A percentile compares a stretch with the other conserved stretches of the same genome.
phyloP scores from a whole-genome alignment of 2,888 invertebrate species.

The Melieria omissa region DNA sequence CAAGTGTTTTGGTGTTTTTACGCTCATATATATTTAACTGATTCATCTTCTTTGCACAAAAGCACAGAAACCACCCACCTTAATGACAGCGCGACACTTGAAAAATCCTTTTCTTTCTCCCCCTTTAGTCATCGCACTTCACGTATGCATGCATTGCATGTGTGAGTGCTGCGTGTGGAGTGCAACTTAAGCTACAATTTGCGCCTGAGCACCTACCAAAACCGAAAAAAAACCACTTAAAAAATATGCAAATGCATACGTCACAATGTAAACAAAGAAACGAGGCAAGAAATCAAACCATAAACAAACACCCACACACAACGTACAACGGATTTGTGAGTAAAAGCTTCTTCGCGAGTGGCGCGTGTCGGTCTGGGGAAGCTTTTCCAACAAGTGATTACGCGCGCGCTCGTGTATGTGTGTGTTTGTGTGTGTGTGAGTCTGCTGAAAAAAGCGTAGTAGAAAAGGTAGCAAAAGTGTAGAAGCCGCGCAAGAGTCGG shows the following conservation, averaged over 20 bases:
- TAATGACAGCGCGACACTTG: no score
- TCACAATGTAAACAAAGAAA: constrained; percentile 17
- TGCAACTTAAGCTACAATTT: neutral
- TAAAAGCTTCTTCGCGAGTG: constrained; percentile 35
- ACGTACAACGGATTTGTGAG: constrained; percentile 1
- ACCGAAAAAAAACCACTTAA: neutral
- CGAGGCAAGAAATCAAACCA: constrained; percentile 19
- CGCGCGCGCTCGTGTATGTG: neutral
- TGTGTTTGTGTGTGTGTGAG: neutral
- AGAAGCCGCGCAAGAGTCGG: no score
- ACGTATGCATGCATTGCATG: no score
- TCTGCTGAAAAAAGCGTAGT: no score
- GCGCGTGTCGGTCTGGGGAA: neutral
- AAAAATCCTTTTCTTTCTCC: no score
- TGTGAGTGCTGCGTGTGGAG: no score
- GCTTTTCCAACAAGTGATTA: neutral
- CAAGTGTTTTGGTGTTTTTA: no score
- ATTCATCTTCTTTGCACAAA: no score
- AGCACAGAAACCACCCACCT: no score
- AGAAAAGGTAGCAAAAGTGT: no score
- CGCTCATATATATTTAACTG: no score
- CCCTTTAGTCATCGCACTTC: no score
- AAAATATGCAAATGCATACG: neutral
- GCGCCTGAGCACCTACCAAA: constrained; percentile 8
- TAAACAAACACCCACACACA: constrained; percentile 37